These are phyloP conservation scores for Lathamus discolor DNA, from an alignment of 2,113 vertebrate species.

Conservation along the genomic window DNA sequence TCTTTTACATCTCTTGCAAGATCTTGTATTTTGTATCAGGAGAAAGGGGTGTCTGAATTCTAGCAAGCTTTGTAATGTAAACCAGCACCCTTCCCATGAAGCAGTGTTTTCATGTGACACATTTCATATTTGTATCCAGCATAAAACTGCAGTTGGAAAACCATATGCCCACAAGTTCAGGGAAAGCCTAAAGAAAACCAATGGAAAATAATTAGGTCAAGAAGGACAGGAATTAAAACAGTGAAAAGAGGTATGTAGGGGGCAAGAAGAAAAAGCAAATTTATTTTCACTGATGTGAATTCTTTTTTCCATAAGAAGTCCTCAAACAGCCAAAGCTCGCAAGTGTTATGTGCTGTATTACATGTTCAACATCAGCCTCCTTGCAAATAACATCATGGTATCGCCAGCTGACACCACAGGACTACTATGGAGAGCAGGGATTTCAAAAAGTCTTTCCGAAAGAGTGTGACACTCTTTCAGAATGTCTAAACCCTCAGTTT, in stretches of 20 bases:
- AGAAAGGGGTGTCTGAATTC: neutral
- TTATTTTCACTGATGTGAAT: neutral
- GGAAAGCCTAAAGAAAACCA: slow-evolving; percentile 9
- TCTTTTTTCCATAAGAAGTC: neutral
- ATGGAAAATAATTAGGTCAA: slow-evolving; percentile 14
- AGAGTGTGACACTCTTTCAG: neutral
- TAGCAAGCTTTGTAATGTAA: neutral
- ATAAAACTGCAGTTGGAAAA: slow-evolving; percentile 9
- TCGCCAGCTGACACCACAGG: neutral
- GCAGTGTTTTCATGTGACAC: neutral
- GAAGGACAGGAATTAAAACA: neutral
- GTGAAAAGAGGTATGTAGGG: neutral
- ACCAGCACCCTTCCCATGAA: neutral
- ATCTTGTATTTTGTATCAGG: neutral
- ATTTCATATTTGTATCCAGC: neutral
- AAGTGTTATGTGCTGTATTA: neutral
- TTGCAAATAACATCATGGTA: neutral
- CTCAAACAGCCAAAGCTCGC: neutral
- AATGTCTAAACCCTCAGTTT: neutral
- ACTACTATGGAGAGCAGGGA: neutral
- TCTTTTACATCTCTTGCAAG: neutral
- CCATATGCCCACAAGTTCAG: neutral
- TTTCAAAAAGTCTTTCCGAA: neutral
- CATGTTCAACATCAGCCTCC: neutral
- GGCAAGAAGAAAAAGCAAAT: neutral